These are phyloP conservation scores for Passer montanus DNA, from an alignment of 2,113 vertebrate genomes.

Conservation along the genomic window DNA sequence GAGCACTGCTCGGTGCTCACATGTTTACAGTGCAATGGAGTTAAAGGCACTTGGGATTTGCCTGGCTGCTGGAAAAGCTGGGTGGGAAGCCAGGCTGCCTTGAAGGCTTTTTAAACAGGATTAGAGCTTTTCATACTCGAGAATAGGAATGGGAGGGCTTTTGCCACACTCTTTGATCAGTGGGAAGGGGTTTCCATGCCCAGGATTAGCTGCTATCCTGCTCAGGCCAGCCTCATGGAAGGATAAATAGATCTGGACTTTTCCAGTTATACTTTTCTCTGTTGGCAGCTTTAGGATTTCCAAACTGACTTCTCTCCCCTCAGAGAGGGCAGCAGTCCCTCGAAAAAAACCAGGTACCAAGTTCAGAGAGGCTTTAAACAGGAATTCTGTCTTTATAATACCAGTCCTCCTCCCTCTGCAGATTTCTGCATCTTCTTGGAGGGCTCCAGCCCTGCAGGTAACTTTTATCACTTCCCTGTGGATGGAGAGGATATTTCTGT, in stretches of 20 bases:
- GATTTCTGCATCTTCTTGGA: neutral
- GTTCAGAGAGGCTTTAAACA: neutral
- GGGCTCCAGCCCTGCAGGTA: neutral
- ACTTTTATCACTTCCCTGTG: neutral
- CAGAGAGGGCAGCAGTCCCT: neutral
- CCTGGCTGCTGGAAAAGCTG: constrained; percentile 24
- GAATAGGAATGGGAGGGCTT: neutral
- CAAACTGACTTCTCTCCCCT: neutral
- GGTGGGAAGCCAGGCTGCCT: constrained; percentile 10
- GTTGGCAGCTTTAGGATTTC: neutral
- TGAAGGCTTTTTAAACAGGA: constrained; percentile 24
- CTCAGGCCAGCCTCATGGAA: neutral
- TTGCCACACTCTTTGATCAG: neutral
- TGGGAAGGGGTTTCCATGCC: neutral
- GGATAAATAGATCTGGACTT: neutral
- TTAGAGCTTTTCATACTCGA: neutral
- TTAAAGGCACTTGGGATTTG: constrained; percentile 45
- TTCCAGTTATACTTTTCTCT: neutral
- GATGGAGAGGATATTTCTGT: neutral
- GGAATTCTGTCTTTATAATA: neutral
- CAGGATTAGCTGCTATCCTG: neutral
- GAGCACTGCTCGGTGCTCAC: neutral
- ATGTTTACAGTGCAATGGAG: constrained; percentile 35
- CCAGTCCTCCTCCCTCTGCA: neutral
- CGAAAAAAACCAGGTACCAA: neutral